Evolutionary conservation across 2,888 invertebrate species (phyloP).

Genomic region (Melikaiella ostensackeni): DNA sequence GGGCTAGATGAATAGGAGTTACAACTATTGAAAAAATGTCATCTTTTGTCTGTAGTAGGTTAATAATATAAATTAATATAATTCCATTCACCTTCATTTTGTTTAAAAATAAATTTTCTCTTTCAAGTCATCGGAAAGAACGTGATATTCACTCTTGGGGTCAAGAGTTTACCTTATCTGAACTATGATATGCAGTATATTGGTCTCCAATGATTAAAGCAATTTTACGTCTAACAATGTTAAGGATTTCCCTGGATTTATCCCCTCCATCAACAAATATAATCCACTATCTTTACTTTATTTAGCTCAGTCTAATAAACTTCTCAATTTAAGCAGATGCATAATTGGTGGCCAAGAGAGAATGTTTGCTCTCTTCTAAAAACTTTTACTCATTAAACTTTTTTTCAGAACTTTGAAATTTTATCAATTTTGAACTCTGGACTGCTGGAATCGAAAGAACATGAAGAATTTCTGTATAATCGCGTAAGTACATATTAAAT

Average conservation of each 20-base stretch:
- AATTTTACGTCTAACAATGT: not conserved
- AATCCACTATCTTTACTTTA: not conserved
- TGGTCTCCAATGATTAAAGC: not conserved
- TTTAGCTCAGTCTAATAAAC: constrained; percentile 2
- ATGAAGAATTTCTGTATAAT: not conserved
- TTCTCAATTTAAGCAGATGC: constrained; percentile 2
- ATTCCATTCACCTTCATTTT: not conserved
- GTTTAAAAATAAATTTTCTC: not conserved
- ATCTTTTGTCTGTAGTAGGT: too few species aligned
- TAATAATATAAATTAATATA: not conserved
- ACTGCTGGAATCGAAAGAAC: too few species aligned
- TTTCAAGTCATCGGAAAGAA: not conserved
- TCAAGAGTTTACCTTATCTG: not conserved
- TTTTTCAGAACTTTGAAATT: not conserved
- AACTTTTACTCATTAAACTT: not conserved
- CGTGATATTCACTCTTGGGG: not conserved
- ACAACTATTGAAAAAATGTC: too few species aligned
- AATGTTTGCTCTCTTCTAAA: not conserved
- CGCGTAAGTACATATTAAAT: not conserved
- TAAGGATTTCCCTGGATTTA: not conserved
- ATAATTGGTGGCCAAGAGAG: not conserved
- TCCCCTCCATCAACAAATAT: not conserved
- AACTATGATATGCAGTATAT: not conserved
- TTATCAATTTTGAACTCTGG: not conserved
- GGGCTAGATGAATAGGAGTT: too few species aligned